These are phyloP conservation scores for Pristionchus japonicus DNA, from an alignment of 2,888 invertebrate species.

Conservation along the genomic window DNA sequence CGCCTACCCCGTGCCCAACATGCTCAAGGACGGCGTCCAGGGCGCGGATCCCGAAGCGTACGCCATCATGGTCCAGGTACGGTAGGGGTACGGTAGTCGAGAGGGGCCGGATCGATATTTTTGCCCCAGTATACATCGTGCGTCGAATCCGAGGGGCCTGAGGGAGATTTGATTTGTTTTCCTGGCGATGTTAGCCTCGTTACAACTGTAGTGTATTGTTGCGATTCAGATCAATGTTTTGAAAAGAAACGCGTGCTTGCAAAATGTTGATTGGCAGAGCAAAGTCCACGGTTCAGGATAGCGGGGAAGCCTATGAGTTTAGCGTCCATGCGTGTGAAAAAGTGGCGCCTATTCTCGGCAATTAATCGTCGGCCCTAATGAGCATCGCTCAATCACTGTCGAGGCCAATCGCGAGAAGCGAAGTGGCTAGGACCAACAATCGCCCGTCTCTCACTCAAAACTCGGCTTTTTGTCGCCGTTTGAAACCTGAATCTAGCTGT, in stretches of 20 bases:
- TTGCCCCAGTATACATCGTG: too few species aligned
- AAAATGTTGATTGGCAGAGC: background rate
- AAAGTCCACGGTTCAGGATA: background rate
- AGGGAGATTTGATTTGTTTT: too few species aligned
- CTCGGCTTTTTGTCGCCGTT: background rate
- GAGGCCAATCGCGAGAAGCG: background rate
- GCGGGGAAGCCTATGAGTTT: background rate
- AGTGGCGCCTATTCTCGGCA: background rate
- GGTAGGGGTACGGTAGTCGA: too few species aligned
- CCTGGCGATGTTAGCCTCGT: too few species aligned
- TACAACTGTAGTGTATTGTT: too few species aligned
- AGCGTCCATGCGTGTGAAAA: background rate
- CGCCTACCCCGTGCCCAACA: slow-evolving; percentile 53
- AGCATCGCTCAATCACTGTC: background rate
- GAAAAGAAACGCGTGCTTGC: too few species aligned
- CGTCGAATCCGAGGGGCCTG: too few species aligned
- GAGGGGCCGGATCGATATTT: too few species aligned
- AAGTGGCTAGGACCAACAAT: background rate
- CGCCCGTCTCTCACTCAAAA: background rate
- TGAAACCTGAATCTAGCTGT: background rate
- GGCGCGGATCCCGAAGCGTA: slow-evolving; percentile 90
- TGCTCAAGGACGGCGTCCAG: slow-evolving; percentile 76
- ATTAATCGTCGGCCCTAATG: background rate
- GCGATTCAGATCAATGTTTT: too few species aligned
- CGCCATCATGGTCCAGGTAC: slow-evolving; percentile 83